Base-by-base conservation (phyloP, 2,888 invertebrate species). In the Lasioglossum leucozonium region DNA sequence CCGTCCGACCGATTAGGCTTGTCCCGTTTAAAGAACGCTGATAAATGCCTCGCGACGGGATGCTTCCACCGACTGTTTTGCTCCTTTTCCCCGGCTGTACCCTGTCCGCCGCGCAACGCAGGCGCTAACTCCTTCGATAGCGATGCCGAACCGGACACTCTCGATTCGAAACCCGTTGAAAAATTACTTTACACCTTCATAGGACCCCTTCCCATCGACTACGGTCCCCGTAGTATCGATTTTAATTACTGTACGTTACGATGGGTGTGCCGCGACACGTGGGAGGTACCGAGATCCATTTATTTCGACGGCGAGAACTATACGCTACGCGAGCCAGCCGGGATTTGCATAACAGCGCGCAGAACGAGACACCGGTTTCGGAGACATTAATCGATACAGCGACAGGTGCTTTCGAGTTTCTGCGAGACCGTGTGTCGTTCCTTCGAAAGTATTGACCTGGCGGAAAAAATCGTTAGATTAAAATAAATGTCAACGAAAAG, bases 1-100 rank as follows among this genome's bases (percentile, higher is more conserved):
- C 37, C 75, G 65, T 26, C 75, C 73, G 81, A 85, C 37, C 86
- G 87, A 86, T 86, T 86, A 81, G 81, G 72, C 72, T 77, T 87
- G 86, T 86, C 87, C 81, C 81, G 83, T 81, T 86, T 84, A 72
- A 55, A 76, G 78, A 77, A 81, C 76, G 73, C 76, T 81, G 86
- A 87, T 87, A 86, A 87, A 86, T 87, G 81, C 44, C 34, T 62
- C 83, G 77, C 84, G 47, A 42, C 79, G 83, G 84, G 85, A 89
- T 51, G 79, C 80, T 34, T 22, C 34, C 2, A 40, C 18, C 10
- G 5, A 69, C 22, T 16, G 26, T 47, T 82, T 80, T 65, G 2
- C 30, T 26, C 69, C 10, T 58, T 79, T 73, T 73, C 51, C 4
- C 10, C 10, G 42, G 18, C 8, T n/a, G 30, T 47, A 8, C 30